Base-by-base conservation (phyloP, 1,140 invertebrate species). In the Ooceraea biroi region DNA sequence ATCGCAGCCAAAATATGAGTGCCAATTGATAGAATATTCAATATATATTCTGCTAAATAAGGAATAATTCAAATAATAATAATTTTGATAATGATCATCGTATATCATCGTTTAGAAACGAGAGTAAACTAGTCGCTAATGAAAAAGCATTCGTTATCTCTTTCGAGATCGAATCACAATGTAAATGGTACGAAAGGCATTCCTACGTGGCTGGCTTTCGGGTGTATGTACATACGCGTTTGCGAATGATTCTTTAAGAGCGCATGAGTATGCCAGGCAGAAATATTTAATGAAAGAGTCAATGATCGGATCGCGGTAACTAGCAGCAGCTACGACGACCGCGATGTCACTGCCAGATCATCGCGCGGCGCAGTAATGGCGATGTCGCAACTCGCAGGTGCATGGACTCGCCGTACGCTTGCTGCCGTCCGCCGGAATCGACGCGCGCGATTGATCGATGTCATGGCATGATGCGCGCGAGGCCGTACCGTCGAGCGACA, bases 401-500 rank as follows among this genome's bases (percentile, higher is more conserved):
- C 48, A 55, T n/a, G 30, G 14, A 46, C 22, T 10, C 22, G 19
- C 14, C 36, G 36, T 22, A 36, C 30, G 60, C 10, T 55, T 7
- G 11, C 14, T n/a, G 50, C n/a, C 14, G 1, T 17, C 27, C 12
- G 19, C 1, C 17, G 12, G 50, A 46, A 69, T 80, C 65, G 50
- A 71, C 17, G 36, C 19, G 30, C 76, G 65, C 76, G 76, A 71
- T 46, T 80, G 50, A 80, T 80, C 76, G 76, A 80, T 80, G 65
- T 17, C 36, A 63, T 57, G 14, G 22, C 36, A 50, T 48, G 76
- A 57, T 57, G 63, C 22, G 76, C 76, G 48, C 73, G 73, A 52
- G 73, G 22, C 63, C 36, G 50, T 78, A 58, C 58, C 48, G 52
- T n/a, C 57, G 58, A 22, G 58, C 58, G 58, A 76, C 58, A 65